A percentile compares a stretch with the other conserved stretches of the same genome.
These are phyloP conservation scores for Therioaphis trifolii DNA, from an alignment of 2,888 invertebrate genomes.

Conservation along the genomic window DNA sequence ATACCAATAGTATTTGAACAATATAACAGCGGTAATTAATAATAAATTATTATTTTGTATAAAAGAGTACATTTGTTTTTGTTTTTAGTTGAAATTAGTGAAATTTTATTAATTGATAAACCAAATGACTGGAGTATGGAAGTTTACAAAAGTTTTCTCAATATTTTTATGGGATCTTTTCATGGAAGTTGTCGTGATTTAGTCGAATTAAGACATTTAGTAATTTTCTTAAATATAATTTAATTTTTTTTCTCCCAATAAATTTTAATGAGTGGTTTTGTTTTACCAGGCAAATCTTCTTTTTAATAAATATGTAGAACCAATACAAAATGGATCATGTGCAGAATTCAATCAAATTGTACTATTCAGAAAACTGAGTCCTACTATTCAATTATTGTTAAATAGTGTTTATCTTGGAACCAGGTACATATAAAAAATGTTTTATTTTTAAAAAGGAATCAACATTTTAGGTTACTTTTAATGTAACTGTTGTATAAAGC, in stretches of 20 bases:
- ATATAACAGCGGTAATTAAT: conserved; percentile 75
- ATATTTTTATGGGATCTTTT: conserved; percentile 85
- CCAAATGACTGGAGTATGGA: conserved; percentile 70
- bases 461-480: too few species aligned
- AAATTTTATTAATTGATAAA: conserved; percentile 69
- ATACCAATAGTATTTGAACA: conserved; percentile 82
- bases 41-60: conserved; percentile 2
- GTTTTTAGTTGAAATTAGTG: conserved; percentile 69
- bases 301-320: conserved; percentile 83
- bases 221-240: conserved; percentile 72
- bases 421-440: conserved; percentile 64
- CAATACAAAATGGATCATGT: conserved; percentile 72
- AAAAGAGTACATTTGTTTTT: conserved; percentile 29
- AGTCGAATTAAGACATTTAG: conserved; percentile 84
- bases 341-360: conserved; percentile 70
- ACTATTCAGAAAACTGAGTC: conserved; percentile 84
- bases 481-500: too few species aligned
- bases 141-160: conserved; percentile 83
- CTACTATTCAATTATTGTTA: conserved; percentile 79
- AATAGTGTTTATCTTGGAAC: conserved; percentile 82
- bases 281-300: conserved; percentile 68
- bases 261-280: conserved; percentile 63
- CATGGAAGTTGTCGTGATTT: conserved; percentile 86
- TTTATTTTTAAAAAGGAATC: background rate
- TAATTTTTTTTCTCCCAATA: conserved; percentile 18